Conservation (phyloP, 2,113 vertebrate genomes). For the Archilochus colubris region DNA sequence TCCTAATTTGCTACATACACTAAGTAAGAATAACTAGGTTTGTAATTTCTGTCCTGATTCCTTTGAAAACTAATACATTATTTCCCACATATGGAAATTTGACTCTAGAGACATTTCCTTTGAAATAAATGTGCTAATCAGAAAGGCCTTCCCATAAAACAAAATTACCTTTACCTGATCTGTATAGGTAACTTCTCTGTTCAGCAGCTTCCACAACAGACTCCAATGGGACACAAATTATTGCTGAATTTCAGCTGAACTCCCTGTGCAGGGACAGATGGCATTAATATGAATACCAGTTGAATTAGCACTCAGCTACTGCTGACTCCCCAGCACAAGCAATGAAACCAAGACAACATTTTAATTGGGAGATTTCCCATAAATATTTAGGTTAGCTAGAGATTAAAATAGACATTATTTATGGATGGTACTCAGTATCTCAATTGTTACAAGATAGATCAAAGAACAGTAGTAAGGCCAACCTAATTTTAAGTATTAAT, state of each 20-base stretch:
- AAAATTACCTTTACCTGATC: background rate
- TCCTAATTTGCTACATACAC: background rate
- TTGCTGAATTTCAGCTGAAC: background rate
- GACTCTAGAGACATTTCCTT: background rate
- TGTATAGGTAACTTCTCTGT: background rate
- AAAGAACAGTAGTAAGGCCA: background rate
- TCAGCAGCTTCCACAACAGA: background rate
- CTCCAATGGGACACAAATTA: background rate
- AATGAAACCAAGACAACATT: background rate
- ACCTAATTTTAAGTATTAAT: background rate
- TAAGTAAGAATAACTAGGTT: background rate
- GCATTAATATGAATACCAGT: background rate
- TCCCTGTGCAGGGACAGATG: background rate
- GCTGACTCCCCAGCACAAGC: background rate
- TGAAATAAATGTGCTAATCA: background rate
- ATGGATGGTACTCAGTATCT: background rate
- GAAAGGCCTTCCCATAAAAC: background rate
- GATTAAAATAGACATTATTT: background rate
- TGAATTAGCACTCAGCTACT: background rate
- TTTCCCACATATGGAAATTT: background rate
- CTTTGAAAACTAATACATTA: background rate
- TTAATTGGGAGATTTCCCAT: background rate
- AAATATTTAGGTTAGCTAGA: background rate
- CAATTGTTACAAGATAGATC: background rate
- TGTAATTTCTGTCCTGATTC: background rate